Base-by-base conservation (phyloP, 37 sponge, comb jelly and placozoan genomes). In the Spongilla lacustris region DNA sequence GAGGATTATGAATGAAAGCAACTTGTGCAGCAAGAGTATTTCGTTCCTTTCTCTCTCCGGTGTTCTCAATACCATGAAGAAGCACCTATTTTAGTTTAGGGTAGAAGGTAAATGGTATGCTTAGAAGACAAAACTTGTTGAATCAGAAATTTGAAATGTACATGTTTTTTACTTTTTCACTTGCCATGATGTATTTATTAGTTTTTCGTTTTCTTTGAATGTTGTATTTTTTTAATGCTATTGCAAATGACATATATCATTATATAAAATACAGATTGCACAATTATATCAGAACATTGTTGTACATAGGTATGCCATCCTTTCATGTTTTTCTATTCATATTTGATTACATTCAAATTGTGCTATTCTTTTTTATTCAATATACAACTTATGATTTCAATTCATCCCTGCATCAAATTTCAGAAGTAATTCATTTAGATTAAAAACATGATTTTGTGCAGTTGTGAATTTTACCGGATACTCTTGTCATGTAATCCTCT, bases 1-100 rank as follows among this genome's bases (percentile, higher is more conserved):
- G 76, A 24, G 85, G 68, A 36, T 38, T 84, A 12, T 49, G 30
- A 22, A 76, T 50, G 33, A 75, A 74, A 30, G 75, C 76, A 75
- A 76, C 58, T 58, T 74, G 36, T 38, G 76, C 26, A 74, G 76
- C 67, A 19, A 83, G 28, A 33, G 37, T 35, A 30, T 38, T 84
- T 50, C 37, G 29, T 48, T 84, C 76, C 34, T 84, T 76, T 66
- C 76, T n/a, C 31, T 84, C 67, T 29, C 25, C 26, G 32, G 67
- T 31, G 24, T 76, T 22, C 26, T 58, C 36, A 26, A 75, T 50
- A 30, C 67, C 67, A 76, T 49, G 25, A 66, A 50, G 67, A 33
- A 84, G 68, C 49, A 68, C 69, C 85, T 84, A 27, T 50, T 58
- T 8, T 58, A 58, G 58, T 58, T 58, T 58, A 58, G 58, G 58